Percentiles rank a stretch among this genome's conserved stretches.
These are phyloP conservation scores for Morelia viridis DNA, from an alignment of 2,797 vertebrate genomes.

Conservation along the genomic window DNA sequence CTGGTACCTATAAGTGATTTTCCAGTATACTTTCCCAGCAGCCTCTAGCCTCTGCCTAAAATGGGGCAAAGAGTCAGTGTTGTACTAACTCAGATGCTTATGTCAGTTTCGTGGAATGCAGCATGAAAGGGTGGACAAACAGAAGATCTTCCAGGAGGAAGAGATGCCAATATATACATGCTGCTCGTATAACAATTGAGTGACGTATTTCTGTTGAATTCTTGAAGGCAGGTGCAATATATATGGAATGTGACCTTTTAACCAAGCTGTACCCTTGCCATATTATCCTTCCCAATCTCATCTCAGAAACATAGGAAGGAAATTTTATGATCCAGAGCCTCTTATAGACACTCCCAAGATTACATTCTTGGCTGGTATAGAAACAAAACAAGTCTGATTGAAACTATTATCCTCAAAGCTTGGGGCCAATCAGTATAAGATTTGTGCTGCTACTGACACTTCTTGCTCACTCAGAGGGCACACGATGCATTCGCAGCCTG, in stretches of 20 bases:
- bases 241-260: constrained; percentile 41
- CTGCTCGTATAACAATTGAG: constrained; percentile 45
- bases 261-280: constrained; percentile 33
- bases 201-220: constrained; percentile 59
- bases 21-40: constrained; percentile 31
- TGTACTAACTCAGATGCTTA: constrained; percentile 43
- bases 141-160: constrained; percentile 51
- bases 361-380: background rate
- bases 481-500: no score
- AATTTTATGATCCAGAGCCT: constrained; percentile 47
- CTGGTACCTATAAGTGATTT: constrained; percentile 46
- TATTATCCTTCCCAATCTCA: constrained; percentile 33
- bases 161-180: constrained; percentile 34
- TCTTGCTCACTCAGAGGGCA: no score
- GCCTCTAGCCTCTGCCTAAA: background rate
- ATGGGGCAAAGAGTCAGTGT: constrained; percentile 55
- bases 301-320: constrained; percentile 51
- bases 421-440: no score
- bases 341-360: constrained; percentile 37
- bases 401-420: background rate
- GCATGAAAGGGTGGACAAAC: constrained; percentile 58
- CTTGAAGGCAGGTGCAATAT: constrained; percentile 25
- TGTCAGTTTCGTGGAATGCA: constrained; percentile 4
- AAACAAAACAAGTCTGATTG: background rate
- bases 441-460: no score